Base-by-base conservation (phyloP, 2,113 vertebrate genomes). In the Petroica traversi region DNA sequence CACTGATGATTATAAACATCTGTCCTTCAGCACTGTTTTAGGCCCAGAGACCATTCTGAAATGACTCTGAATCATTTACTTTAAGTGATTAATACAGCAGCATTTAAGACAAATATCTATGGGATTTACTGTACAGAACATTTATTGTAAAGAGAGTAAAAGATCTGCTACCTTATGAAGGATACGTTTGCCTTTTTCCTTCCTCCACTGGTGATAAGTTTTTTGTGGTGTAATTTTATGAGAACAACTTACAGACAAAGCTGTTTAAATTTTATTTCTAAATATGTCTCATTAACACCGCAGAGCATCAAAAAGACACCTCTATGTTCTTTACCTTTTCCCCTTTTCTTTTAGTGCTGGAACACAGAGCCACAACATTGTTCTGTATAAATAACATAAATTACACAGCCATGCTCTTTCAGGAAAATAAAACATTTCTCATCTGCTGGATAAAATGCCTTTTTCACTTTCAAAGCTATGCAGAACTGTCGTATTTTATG, bases 361-460 rank as follows among this genome's bases (percentile, higher is more conserved):
- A 71, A 80, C 36, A 49, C 2, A 1, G 67, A 92, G 29, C 36
- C 81, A 29, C n/a, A 91, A 66, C 92, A 68, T 93, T 93, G 29
- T 80, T 91, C 79, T 61, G 29, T 91, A 72, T 80, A 97, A 96
- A 93, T 94, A 95, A 91, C 72, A 92, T 96, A 95, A 97, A 95
- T 96, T 95, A 95, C 34, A 67, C n/a, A 81, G 29, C 41, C 45
- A 48, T 72, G 43, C 13, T 89, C 54, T 92, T 89, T 71, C 61
- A 52, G 69, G 79, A 96, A 94, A 96, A 97, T 74, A 94, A 85
- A 92, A 38, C 40, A 80, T 94, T 96, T 94, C 84, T 95, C 88
- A 94, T 94, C 78, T 94, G 58, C 48, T 82, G 66, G 77, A 94
- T 77, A 80, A 94, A 95, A 90, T 57, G 79, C 19, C 48, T 69